phyloP scores from a whole-genome alignment of 2,113 vertebrate species.

The Nettapus auritus region DNA sequence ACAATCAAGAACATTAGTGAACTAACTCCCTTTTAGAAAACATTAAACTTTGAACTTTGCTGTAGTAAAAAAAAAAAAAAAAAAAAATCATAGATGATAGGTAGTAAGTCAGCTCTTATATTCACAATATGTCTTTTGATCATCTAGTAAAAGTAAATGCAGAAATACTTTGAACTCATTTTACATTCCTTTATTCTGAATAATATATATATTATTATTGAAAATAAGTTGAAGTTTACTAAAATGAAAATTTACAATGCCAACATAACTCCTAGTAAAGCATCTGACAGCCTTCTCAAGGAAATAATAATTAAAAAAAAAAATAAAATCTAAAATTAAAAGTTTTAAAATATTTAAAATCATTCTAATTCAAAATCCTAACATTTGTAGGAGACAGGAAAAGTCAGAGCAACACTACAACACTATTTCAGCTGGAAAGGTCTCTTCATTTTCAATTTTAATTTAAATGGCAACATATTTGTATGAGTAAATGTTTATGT shows the following conservation, averaged over 20 bases:
- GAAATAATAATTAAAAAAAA: background rate
- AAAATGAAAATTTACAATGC: background rate
- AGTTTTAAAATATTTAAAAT: background rate
- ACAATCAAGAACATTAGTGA: background rate
- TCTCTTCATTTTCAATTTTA: background rate
- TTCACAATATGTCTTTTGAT: background rate
- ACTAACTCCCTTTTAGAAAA: background rate
- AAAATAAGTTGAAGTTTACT: background rate
- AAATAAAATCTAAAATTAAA: background rate
- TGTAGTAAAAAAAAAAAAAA: background rate
- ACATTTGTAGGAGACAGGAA: background rate
- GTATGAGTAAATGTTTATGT: background rate
- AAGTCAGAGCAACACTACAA: constrained; percentile 13
- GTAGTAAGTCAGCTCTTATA: background rate
- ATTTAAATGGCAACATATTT: background rate
- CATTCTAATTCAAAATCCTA: background rate
- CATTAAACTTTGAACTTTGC: background rate
- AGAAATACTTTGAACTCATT: background rate
- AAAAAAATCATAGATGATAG: background rate
- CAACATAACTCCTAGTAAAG: background rate
- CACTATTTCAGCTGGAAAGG: background rate
- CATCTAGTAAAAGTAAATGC: background rate
- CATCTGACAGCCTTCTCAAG: background rate
- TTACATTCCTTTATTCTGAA: background rate
- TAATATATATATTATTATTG: background rate